A percentile compares a stretch with the other conserved stretches of the same genome.
These are phyloP conservation scores for Ectemnius cavifrons DNA, from an alignment of 2,888 invertebrate species.

Conservation along the genomic window DNA sequence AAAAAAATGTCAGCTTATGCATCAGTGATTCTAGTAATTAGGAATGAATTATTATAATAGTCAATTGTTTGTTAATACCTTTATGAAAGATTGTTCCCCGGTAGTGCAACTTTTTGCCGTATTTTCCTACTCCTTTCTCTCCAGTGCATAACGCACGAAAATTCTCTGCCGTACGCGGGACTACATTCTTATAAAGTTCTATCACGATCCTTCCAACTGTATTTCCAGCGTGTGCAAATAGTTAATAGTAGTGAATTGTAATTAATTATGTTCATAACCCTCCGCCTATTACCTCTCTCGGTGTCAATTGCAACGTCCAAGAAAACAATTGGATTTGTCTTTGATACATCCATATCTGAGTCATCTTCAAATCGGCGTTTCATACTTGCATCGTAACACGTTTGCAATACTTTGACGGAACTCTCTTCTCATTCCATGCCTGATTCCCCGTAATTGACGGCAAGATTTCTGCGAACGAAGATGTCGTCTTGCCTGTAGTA, in stretches of 20 bases:
- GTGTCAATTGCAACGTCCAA: conserved; percentile 85
- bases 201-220: conserved; percentile 90
- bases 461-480: too few species aligned
- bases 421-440: too few species aligned
- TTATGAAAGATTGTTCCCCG: conserved; percentile 90
- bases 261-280: conserved; percentile 7
- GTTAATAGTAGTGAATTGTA: conserved; percentile 15
- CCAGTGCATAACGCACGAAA: conserved; percentile 95
- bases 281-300: conserved; percentile 81
- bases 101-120: conserved; percentile 89
- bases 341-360: conserved; percentile 17
- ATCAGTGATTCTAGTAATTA: neutral
- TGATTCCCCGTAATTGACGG: too few species aligned
- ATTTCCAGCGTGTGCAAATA: conserved; percentile 37
- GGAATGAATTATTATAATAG: neutral
- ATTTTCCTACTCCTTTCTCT: conserved; percentile 86
- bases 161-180: conserved; percentile 94
- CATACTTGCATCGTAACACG: too few species aligned
- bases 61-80: conserved; percentile 77
- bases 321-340: conserved; percentile 83
- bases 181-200: conserved; percentile 90
- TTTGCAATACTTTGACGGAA: too few species aligned
- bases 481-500: too few species aligned
- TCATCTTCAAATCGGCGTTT: conserved; percentile 55
- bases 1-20: conserved; percentile 62